phyloP scores from a whole-genome alignment of 2,888 invertebrate species.

The Acrocyrtus sp. region DNA sequence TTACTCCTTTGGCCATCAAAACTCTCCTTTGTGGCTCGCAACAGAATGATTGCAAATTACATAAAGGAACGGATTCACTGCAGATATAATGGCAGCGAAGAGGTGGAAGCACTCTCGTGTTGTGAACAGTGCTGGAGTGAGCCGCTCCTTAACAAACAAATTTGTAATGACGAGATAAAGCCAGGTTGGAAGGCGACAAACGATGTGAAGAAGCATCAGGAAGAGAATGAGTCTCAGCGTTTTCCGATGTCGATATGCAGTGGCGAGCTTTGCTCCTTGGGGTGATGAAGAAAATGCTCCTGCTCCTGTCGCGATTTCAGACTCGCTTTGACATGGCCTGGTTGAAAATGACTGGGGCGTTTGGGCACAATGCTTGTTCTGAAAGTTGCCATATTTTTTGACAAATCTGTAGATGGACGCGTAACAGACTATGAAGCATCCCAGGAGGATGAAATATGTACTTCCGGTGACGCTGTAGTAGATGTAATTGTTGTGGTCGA shows the following conservation, averaged over 20 bases:
- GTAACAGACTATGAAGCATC: conserved; percentile 54
- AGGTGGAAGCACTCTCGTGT: conserved; percentile 69
- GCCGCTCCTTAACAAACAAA: conserved; percentile 23
- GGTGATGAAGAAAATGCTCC: neutral
- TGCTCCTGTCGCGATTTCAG: neutral
- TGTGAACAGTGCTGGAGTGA: conserved; percentile 18
- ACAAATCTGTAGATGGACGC: conserved; percentile 57
- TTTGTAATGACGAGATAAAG: conserved; percentile 67
- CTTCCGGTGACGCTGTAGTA: conserved; percentile 48
- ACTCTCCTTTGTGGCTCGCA: too few species aligned
- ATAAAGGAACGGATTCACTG: conserved; percentile 72
- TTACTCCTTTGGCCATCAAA: too few species aligned
- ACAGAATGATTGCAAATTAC: conserved; percentile 71
- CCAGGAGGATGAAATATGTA: conserved; percentile 28
- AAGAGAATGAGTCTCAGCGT: conserved; percentile 72
- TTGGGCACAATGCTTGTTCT: neutral
- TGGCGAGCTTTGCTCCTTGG: neutral
- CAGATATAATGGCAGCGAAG: conserved; percentile 70
- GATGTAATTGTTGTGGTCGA: conserved; percentile 39
- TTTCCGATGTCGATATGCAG: conserved; percentile 63
- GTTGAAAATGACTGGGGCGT: neutral
- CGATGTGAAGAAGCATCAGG: conserved; percentile 70
- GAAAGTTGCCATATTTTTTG: conserved; percentile 33
- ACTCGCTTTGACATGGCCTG: too few species aligned
- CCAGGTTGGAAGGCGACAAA: conserved; percentile 71